Percentiles rank a stretch among this genome's conserved stretches.
Conservation (phyloP, 2,888 invertebrate genomes). For the Saturnia japonica region DNA sequence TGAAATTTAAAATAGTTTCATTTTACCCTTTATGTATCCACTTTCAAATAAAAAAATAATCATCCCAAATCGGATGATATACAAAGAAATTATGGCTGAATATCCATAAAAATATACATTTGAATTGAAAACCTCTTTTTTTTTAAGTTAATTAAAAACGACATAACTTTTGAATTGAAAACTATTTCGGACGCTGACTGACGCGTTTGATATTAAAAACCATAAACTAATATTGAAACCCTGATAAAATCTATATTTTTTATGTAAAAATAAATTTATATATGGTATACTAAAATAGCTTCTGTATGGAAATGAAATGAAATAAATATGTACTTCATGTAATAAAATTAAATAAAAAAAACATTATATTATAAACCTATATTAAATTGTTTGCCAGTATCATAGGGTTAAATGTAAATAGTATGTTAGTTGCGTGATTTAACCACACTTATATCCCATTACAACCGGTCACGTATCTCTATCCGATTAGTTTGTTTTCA, state of each 20-base stretch:
- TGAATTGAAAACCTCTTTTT: no score
- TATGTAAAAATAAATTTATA: no score
- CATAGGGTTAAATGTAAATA: not conserved
- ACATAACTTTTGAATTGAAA: not conserved
- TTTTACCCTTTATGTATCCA: no score
- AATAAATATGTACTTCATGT: not conserved
- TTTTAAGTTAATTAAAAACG: no score
- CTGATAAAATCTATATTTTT: not conserved
- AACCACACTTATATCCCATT: slow-evolving; percentile 2
- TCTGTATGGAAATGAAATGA: not conserved
- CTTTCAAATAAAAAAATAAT: no score
- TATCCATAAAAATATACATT: no score
- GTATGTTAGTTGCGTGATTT: not conserved
- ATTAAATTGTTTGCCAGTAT: not conserved
- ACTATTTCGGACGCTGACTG: not conserved
- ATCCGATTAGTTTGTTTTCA: slow-evolving; percentile 13
- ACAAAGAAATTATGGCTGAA: no score
- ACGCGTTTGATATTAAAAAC: not conserved
- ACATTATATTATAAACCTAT: not conserved
- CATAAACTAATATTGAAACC: not conserved
- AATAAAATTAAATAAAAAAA: not conserved
- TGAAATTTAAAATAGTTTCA: no score
- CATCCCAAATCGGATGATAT: no score
- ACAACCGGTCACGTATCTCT: slow-evolving; percentile 15
- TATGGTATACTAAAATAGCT: not conserved